Conservation (phyloP, 1,140 invertebrate genomes). For the Harpegnathos saltator region DNA sequence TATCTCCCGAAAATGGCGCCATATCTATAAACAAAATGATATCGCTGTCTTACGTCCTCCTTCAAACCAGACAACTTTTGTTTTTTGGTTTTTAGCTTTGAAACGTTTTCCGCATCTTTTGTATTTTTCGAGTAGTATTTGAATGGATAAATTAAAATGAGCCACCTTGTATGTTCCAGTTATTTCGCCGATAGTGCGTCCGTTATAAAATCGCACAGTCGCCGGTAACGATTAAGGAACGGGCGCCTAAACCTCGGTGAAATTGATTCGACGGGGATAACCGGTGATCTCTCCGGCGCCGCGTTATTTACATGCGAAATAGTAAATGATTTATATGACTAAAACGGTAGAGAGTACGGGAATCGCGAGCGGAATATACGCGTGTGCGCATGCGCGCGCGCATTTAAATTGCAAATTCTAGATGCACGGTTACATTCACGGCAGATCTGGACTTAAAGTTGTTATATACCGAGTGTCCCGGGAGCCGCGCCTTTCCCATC, state of each 20-base stretch:
- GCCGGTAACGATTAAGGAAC: background rate
- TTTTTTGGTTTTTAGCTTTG: too few relatives aligned
- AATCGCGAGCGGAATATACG: slow-evolving; percentile 7
- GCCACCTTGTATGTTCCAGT: too few relatives aligned
- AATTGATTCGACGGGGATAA: slow-evolving; percentile 20
- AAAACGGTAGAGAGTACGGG: background rate
- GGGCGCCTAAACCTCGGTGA: background rate
- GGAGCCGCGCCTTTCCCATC: slow-evolving; percentile 20
- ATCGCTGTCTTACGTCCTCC: too few relatives aligned
- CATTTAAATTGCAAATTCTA: slow-evolving; percentile 55
- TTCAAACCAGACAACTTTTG: too few relatives aligned
- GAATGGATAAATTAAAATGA: too few relatives aligned
- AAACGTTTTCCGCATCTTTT: too few relatives aligned
- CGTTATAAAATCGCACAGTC: background rate
- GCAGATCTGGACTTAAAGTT: slow-evolving; percentile 34
- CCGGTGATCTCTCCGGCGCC: background rate
- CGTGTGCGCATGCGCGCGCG: too few relatives aligned
- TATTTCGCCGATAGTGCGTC: background rate
- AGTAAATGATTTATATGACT: slow-evolving; percentile 31
- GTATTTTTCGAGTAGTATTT: too few relatives aligned
- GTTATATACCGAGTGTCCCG: slow-evolving; percentile 26
- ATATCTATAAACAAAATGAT: too few relatives aligned
- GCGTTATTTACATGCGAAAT: slow-evolving; percentile 2
- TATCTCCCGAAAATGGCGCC: too few relatives aligned
- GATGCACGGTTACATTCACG: slow-evolving; percentile 19